Conservation (phyloP, 1,140 invertebrate species). For the Anastatus disparis region DNA sequence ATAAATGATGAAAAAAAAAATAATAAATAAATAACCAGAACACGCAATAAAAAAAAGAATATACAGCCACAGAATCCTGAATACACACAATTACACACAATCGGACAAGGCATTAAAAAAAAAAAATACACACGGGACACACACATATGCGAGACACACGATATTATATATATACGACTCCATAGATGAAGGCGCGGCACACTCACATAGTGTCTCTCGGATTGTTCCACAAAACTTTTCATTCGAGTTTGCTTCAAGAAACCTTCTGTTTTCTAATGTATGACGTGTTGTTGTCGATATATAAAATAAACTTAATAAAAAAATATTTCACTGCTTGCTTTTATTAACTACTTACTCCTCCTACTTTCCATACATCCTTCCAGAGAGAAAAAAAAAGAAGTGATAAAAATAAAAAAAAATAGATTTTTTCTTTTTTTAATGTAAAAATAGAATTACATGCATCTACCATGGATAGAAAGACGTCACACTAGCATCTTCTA, state of each 20-base stretch:
- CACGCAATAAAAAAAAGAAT: slow-evolving; percentile 49
- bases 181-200: slow-evolving; percentile 69
- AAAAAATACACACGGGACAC: slow-evolving; percentile 48
- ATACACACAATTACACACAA: slow-evolving; percentile 51
- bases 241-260: slow-evolving; percentile 70
- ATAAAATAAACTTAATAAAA: slow-evolving; percentile 70
- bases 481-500: slow-evolving; percentile 31
- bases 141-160: slow-evolving; percentile 60
- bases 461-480: slow-evolving; percentile 18
- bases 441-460: slow-evolving; percentile 22
- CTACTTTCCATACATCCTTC: too few species aligned
- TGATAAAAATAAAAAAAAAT: slow-evolving; percentile 8
- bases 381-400: not conserved
- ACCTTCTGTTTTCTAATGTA: slow-evolving; percentile 70
- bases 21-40: slow-evolving; percentile 42
- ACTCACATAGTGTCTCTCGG: slow-evolving; percentile 69
- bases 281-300: slow-evolving; percentile 70
- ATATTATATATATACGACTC: slow-evolving; percentile 69
- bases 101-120: slow-evolving; percentile 41
- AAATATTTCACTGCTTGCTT: slow-evolving; percentile 49
- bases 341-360: slow-evolving; percentile 2
- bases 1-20: slow-evolving; percentile 40
- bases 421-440: not conserved
- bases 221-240: slow-evolving; percentile 70
- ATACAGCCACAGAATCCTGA: slow-evolving; percentile 45